phyloP scores from a whole-genome alignment of 2,888 invertebrate species.

The Dynastes grantii region DNA sequence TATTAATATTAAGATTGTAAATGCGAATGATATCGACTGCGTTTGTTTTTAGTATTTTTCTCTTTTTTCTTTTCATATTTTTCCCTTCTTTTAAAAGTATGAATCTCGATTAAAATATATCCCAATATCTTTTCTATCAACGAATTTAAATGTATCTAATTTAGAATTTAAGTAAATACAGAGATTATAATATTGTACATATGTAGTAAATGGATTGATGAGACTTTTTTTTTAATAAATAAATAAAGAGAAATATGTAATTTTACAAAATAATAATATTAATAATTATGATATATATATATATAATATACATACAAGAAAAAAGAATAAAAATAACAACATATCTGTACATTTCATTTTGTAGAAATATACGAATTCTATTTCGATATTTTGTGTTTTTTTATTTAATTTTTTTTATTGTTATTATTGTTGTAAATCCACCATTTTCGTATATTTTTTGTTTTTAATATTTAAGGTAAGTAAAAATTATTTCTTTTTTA shows the following conservation, averaged over 20 bases:
- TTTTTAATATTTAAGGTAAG: too few relatives aligned
- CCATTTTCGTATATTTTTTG: too few relatives aligned
- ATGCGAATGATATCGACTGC: not conserved
- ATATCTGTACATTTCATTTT: conserved; percentile 60
- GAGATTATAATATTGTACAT: conserved; percentile 54
- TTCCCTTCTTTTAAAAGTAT: too few relatives aligned
- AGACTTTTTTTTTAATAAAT: conserved; percentile 40
- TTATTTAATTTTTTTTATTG: conserved; percentile 7
- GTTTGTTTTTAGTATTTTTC: conserved; percentile 18
- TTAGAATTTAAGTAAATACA: not conserved
- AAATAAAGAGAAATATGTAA: conserved; percentile 51
- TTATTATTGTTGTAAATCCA: too few relatives aligned
- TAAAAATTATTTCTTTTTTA: too few relatives aligned
- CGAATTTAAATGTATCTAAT: conserved; percentile 49
- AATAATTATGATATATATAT: too few relatives aligned
- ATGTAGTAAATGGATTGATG: conserved; percentile 52
- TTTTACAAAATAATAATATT: conserved; percentile 50
- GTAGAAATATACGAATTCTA: conserved; percentile 58
- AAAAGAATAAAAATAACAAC: conserved; percentile 49
- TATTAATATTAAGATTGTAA: conserved; percentile 27
- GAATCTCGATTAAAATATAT: too few relatives aligned
- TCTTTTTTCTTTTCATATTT: not conserved
- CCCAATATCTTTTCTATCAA: conserved; percentile 23
- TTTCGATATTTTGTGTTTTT: conserved; percentile 46
- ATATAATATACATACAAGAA: not conserved